Percentiles rank a stretch among this genome's conserved stretches.
These are phyloP conservation scores for Zosterops borbonicus DNA, from an alignment of 2,113 vertebrate species.

Conservation along the genomic window DNA sequence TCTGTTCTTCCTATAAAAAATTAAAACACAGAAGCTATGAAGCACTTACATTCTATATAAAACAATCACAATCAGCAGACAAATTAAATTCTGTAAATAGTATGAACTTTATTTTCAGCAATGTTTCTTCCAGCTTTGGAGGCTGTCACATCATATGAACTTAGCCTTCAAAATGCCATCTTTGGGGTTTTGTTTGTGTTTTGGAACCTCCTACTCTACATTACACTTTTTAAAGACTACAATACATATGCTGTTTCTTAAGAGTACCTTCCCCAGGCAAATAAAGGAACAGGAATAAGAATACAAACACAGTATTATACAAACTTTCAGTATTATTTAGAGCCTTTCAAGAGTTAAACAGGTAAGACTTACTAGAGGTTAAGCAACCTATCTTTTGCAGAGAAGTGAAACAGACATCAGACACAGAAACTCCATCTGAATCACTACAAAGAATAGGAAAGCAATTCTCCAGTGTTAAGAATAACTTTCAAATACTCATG, in stretches of 20 bases:
- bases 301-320: not conserved
- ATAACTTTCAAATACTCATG: not conserved
- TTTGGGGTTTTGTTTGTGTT: not conserved
- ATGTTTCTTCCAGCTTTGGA: not conserved
- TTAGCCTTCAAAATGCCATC: not conserved
- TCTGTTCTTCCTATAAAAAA: constrained; percentile 89
- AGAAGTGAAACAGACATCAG: not conserved
- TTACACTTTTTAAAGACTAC: not conserved
- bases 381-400: not conserved
- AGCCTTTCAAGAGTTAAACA: not conserved
- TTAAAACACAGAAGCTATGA: not conserved
- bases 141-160: not conserved
- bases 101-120: not conserved
- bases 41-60: not conserved
- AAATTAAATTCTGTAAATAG: not conserved
- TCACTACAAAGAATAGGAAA: not conserved
- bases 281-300: not conserved
- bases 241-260: not conserved
- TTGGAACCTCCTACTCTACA: not conserved
- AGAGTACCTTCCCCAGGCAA: not conserved
- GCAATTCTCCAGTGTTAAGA: not conserved
- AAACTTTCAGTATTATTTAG: not conserved
- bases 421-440: not conserved
- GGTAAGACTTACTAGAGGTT: not conserved
- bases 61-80: not conserved